A percentile compares a stretch with the other conserved stretches of the same genome.
These are phyloP conservation scores for Cydia pomonella DNA, from an alignment of 1,140 invertebrate genomes.

Conservation along the genomic window DNA sequence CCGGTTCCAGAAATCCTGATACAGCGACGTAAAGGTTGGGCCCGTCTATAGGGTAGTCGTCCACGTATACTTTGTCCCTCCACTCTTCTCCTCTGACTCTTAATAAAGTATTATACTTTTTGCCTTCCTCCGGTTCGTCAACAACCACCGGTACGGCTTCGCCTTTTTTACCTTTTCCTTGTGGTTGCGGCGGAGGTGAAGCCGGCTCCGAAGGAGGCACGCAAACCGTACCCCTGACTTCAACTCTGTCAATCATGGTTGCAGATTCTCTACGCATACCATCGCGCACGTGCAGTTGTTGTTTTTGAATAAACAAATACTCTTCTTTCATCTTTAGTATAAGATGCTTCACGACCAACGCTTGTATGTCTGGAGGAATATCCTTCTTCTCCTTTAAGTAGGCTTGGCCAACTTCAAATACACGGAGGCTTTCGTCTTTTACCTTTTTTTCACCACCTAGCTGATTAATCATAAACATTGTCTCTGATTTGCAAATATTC, in stretches of 20 bases:
- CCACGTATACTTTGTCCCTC: constrained; percentile 78
- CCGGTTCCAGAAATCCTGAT: constrained; percentile 78
- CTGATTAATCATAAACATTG: constrained; percentile 76
- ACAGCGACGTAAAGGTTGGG: constrained; percentile 81
- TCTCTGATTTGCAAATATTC: constrained; percentile 76
- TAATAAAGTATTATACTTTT: constrained; percentile 76
- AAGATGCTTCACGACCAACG: constrained; percentile 72
- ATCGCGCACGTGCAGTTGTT: constrained; percentile 64
- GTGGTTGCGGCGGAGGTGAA: constrained; percentile 37
- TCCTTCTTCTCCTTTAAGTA: constrained; percentile 70
- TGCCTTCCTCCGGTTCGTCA: constrained; percentile 55
- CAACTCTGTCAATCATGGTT: constrained; percentile 63
- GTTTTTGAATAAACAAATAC: constrained; percentile 66
- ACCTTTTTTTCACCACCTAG: constrained; percentile 71
- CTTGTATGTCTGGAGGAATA: constrained; percentile 69
- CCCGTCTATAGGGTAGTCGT: constrained; percentile 79
- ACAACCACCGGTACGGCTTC: constrained; percentile 35
- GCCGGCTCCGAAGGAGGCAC: constrained; percentile 40
- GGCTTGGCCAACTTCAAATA: constrained; percentile 70
- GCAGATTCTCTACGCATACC: constrained; percentile 66
- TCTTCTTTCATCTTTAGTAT: constrained; percentile 75
- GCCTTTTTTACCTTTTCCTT: constrained; percentile 56
- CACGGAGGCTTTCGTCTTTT: constrained; percentile 64
- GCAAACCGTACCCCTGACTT: constrained; percentile 59
- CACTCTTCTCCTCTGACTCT: constrained; percentile 80